phyloP scores from a whole-genome alignment of 2,797 vertebrate species.

The Mallotus villosus region DNA sequence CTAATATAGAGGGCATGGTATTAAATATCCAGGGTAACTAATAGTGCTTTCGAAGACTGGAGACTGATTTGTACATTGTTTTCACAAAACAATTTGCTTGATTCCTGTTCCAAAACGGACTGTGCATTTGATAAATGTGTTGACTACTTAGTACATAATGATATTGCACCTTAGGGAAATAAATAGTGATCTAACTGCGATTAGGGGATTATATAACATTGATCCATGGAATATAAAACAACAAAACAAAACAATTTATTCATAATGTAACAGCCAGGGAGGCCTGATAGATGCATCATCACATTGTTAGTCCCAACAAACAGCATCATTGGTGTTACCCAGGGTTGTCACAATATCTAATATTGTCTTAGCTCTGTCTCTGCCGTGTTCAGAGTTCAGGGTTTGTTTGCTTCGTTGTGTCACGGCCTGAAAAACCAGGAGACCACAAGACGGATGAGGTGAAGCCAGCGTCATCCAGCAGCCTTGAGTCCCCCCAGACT shows the following conservation, averaged over 20 bases:
- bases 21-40: slow-evolving; percentile 23
- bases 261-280: too few relatives aligned
- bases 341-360: too few relatives aligned
- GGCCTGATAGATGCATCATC: too few relatives aligned
- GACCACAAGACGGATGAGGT: not conserved
- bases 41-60: not conserved
- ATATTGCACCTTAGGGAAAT: slow-evolving; percentile 1
- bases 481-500: too few relatives aligned
- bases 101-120: too few relatives aligned
- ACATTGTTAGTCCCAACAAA: too few relatives aligned
- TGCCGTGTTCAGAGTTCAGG: too few relatives aligned
- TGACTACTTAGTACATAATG: not conserved
- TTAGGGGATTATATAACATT: not conserved
- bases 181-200: not conserved
- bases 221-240: not conserved
- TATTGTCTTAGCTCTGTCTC: too few relatives aligned
- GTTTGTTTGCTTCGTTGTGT: slow-evolving; percentile 16
- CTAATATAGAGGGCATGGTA: slow-evolving; percentile 21
- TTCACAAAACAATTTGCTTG: too few relatives aligned
- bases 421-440: slow-evolving; percentile 10
- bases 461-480: too few relatives aligned
- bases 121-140: too few relatives aligned
- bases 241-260: not conserved
- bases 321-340: too few relatives aligned
- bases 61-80: slow-evolving; percentile 32